Evolutionary conservation across 2,797 vertebrate genomes (phyloP), one percentile per base, ranked within the genome.

Genomic region (Diplodus sargus): DNA sequence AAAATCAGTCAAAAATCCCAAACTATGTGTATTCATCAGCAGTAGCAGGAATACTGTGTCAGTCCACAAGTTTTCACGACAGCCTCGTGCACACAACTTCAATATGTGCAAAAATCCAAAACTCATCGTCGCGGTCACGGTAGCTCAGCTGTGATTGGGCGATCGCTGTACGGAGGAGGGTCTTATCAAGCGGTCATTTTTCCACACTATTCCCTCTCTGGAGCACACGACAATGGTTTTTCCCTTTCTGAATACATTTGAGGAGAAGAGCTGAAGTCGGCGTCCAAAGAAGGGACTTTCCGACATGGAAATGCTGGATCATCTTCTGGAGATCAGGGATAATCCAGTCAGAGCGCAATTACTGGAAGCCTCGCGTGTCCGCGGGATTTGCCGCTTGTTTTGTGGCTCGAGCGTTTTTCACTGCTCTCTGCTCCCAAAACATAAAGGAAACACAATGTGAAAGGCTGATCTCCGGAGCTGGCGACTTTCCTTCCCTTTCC

Each of bases 261-360:
- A 57, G 43, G 43, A 34, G 30, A 62, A 51, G 25, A 58, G 76
- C 61, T 70, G 20, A 47, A 76, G 57, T 61, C 25, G 3, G 20
- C 28, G 56, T 65, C 66, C 56, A 74, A 64, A 77, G 47, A 13
- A 0, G 49, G 28, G 68, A 78, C 71, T 76, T 82, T 64, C 61
- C 65, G 56, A 82, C 53, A 69, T 59, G 63, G 81, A 80, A 81
- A 81, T 64, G 69, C 67, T 47, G 74, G 79, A 77, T 90, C 84
- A 88, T 86, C 84, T 85, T 73, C 63, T 18, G 76, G 75, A 79
- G 76, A 84, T 84, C 67, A 75, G 61, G 65, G 66, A 87, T 86
- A 83, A 89, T 89, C 84, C 71, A 15, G 64, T 70, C 74, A 85
- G 52, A 65, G 20, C 52, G 80, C 71, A 81, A 76, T 80, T 75